Evolutionary conservation across 2,888 invertebrate species (phyloP).

Genomic region (Frankliniella fusca): DNA sequence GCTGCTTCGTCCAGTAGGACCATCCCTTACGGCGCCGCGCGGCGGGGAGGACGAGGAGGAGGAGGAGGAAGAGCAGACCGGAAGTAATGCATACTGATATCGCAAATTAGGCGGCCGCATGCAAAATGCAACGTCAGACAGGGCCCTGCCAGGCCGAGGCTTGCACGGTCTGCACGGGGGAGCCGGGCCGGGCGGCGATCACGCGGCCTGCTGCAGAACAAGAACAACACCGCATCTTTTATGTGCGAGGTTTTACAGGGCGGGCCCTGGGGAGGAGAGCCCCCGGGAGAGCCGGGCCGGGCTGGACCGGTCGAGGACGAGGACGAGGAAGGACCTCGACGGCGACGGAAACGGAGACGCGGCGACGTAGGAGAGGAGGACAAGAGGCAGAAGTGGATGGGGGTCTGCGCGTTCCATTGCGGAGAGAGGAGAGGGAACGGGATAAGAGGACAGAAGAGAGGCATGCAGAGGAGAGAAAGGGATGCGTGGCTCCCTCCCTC

Average conservation of each 20-base stretch:
- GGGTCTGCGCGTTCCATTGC: neutral
- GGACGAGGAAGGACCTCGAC: neutral
- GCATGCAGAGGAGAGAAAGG: neutral
- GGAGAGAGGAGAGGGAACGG: neutral
- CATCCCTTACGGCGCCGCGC: neutral
- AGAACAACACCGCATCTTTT: conserved; percentile 15
- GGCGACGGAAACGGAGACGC: too few relatives aligned
- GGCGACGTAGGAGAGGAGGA: neutral
- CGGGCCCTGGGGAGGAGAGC: neutral
- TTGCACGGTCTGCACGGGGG: neutral
- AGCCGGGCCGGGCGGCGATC: neutral
- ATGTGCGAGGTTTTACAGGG: conserved; percentile 11
- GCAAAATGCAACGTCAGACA: neutral
- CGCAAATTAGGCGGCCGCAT: conserved; percentile 13
- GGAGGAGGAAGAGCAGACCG: neutral
- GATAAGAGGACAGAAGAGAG: neutral
- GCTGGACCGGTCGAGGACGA: neutral
- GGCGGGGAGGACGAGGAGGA: neutral
- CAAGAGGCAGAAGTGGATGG: neutral
- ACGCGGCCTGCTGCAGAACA: neutral
- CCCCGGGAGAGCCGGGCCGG: neutral
- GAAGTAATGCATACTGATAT: conserved; percentile 26
- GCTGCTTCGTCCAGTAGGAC: neutral
- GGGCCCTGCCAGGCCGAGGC: neutral
- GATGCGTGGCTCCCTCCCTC: neutral